Evolutionary conservation across 1,140 invertebrate genomes (phyloP).

Genomic region (Temnothorax longispinosus): DNA sequence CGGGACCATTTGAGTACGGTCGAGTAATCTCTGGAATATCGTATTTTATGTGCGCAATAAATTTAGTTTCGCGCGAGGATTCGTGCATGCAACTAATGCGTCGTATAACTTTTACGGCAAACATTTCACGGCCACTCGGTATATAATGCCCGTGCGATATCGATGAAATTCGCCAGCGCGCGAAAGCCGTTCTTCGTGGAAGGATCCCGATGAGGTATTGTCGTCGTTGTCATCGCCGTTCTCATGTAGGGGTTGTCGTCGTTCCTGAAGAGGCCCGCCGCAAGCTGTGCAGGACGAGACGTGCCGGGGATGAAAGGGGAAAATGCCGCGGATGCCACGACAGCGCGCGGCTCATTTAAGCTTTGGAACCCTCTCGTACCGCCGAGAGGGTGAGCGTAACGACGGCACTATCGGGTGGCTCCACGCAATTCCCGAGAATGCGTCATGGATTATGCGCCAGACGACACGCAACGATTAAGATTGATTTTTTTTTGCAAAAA

Average conservation of each 20-base stretch:
- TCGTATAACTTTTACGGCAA: constrained; percentile 36
- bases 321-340: constrained; percentile 57
- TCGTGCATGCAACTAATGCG: not conserved
- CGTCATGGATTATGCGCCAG: not conserved
- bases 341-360: constrained; percentile 64
- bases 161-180: constrained; percentile 46
- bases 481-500: constrained; percentile 7
- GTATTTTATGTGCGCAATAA: constrained; percentile 16
- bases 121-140: constrained; percentile 43
- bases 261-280: constrained; percentile 43
- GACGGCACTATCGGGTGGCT: constrained; percentile 31
- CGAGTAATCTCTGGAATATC: not conserved
- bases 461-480: not conserved
- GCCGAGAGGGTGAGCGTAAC: constrained; percentile 14
- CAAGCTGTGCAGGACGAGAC: constrained; percentile 34
- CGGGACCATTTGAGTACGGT: not conserved
- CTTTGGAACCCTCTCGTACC: constrained; percentile 51
- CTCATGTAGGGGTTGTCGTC: constrained; percentile 23
- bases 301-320: constrained; percentile 8
- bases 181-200: constrained; percentile 31
- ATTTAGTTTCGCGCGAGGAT: constrained; percentile 2
- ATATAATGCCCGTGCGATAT: constrained; percentile 32
- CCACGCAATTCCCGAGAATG: not conserved
- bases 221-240: constrained; percentile 43
- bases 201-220: constrained; percentile 59